These are phyloP conservation scores for Batillaria attramentaria DNA, from an alignment of 1,140 invertebrate genomes.

Conservation along the genomic window DNA sequence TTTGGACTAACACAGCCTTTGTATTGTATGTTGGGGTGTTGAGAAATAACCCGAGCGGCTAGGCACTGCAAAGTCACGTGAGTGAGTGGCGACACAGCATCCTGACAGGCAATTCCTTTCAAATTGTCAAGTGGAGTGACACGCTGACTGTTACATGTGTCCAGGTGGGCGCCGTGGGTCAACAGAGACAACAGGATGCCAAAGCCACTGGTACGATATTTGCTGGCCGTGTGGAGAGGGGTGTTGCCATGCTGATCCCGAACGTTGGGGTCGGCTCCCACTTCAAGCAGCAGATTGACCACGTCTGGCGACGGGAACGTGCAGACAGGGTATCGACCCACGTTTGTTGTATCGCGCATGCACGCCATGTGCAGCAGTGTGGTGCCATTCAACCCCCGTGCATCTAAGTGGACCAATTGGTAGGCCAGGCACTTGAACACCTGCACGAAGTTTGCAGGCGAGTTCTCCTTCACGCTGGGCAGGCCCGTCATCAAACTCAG, in stretches of 20 bases:
- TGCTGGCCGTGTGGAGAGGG: slow-evolving; percentile 84
- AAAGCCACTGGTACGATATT: slow-evolving; percentile 72
- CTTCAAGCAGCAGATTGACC: slow-evolving; percentile 83
- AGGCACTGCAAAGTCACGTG: slow-evolving; percentile 85
- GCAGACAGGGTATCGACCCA: slow-evolving; percentile 81
- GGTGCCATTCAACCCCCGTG: slow-evolving; percentile 81
- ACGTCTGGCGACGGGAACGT: slow-evolving; percentile 83
- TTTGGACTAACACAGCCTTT: slow-evolving; percentile 80
- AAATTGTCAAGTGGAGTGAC: slow-evolving; percentile 81
- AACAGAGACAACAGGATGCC: slow-evolving; percentile 81
- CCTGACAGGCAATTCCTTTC: slow-evolving; percentile 79
- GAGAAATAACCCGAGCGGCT: slow-evolving; percentile 84
- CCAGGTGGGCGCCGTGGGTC: slow-evolving; percentile 86
- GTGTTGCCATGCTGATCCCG: slow-evolving; percentile 82
- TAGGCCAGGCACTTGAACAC: slow-evolving; percentile 75
- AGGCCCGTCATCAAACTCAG: slow-evolving; percentile 73
- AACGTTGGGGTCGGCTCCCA: slow-evolving; percentile 86
- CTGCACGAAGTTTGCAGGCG: slow-evolving; percentile 67
- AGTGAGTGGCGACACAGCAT: slow-evolving; percentile 80
- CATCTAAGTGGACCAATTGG: slow-evolving; percentile 84
- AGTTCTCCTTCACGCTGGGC: slow-evolving; percentile 63
- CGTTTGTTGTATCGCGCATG: slow-evolving; percentile 74
- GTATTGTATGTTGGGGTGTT: slow-evolving; percentile 79
- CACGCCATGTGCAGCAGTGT: slow-evolving; percentile 89
- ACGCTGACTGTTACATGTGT: slow-evolving; percentile 85